These are phyloP conservation scores for Drosophila kikkawai DNA, from an alignment of 1,140 invertebrate genomes.

Conservation along the genomic window DNA sequence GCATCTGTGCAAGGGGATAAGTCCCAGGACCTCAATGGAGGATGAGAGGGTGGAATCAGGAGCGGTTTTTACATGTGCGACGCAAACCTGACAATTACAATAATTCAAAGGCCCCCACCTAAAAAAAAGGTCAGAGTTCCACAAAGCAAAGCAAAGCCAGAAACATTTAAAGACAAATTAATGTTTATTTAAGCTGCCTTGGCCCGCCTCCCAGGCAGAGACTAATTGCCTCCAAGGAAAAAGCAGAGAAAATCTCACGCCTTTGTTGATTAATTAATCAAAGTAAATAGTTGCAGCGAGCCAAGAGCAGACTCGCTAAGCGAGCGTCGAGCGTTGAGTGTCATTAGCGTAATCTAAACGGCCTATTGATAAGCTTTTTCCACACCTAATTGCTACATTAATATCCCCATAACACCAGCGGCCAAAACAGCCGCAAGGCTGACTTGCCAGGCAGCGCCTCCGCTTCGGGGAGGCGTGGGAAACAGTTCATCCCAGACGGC, in stretches of 20 bases:
- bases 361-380: conserved; percentile 82
- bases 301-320: conserved; percentile 5
- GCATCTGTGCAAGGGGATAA: conserved; percentile 26
- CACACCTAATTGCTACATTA: conserved; percentile 79
- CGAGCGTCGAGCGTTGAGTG: conserved; percentile 12
- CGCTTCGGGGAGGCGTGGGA: conserved; percentile 42
- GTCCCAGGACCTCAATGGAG: background rate
- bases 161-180: conserved; percentile 80
- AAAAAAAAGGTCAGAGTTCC: conserved; percentile 49
- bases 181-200: conserved; percentile 79
- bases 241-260: conserved; percentile 70
- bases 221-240: conserved; percentile 70
- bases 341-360: conserved; percentile 80
- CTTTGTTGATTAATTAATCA: conserved; percentile 81
- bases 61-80: conserved; percentile 35
- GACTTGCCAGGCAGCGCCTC: conserved; percentile 21
- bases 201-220: conserved; percentile 39
- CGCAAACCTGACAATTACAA: conserved; percentile 66
- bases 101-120: conserved; percentile 37
- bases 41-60: conserved; percentile 1
- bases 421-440: conserved; percentile 75
- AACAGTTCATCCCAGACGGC: conserved; percentile 73
- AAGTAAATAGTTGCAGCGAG: conserved; percentile 69
- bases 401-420: conserved; percentile 75
- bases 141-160: conserved; percentile 28